These are phyloP conservation scores for Phalangium opilio DNA, from an alignment of 2,888 invertebrate genomes.

Conservation along the genomic window DNA sequence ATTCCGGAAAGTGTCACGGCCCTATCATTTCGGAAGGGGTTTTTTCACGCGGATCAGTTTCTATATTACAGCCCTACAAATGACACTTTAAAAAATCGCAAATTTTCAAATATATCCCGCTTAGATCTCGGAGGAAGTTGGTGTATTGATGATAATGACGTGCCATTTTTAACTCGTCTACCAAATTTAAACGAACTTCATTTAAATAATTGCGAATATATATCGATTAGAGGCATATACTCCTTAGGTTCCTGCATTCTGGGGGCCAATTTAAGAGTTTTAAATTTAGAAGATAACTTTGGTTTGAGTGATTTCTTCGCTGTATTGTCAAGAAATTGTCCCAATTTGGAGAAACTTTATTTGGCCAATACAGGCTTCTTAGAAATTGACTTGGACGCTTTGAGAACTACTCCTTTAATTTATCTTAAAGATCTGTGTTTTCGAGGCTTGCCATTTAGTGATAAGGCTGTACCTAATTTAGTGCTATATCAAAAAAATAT, in stretches of 20 bases:
- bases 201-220: neutral
- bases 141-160: neutral
- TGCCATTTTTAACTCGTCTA: neutral
- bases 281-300: neutral
- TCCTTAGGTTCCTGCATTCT: neutral
- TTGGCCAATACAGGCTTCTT: neutral
- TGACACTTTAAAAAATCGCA: neutral
- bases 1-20: neutral
- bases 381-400: neutral
- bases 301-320: neutral
- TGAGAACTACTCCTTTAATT: neutral
- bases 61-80: neutral
- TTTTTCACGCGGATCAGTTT: neutral
- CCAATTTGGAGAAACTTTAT: neutral
- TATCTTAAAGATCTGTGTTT: neutral
- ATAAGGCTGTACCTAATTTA: neutral
- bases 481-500: neutral
- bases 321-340: neutral
- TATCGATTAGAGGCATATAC: neutral
- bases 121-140: neutral
- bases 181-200: neutral
- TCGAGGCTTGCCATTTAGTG: neutral
- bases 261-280: neutral
- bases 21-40: neutral
- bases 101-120: neutral